phyloP scores from a whole-genome alignment of 1,140 invertebrate species.

The Diplogasteroides magnus region DNA sequence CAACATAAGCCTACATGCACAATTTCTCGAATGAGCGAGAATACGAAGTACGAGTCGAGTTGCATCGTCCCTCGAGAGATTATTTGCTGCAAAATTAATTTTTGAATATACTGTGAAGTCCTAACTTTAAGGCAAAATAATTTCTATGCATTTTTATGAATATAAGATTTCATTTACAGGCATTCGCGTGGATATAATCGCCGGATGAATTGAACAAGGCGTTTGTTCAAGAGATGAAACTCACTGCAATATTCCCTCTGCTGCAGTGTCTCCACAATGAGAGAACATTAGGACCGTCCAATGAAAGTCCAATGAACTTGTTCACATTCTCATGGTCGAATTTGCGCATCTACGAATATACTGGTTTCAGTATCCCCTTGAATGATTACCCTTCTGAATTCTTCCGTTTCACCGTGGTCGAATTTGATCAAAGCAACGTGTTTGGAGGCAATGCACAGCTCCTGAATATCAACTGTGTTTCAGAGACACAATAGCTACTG shows the following conservation, averaged over 20 bases:
- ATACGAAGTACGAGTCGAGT: constrained; percentile 28
- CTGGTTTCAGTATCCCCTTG: constrained; percentile 9
- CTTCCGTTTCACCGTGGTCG: constrained; percentile 35
- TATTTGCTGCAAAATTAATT: too few relatives aligned
- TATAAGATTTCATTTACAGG: too few relatives aligned
- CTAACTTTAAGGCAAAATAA: too few relatives aligned
- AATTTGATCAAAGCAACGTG: not conserved
- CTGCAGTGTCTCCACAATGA: constrained; percentile 14
- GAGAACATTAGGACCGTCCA: constrained; percentile 36
- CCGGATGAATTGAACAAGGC: too few relatives aligned
- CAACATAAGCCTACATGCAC: constrained; percentile 18
- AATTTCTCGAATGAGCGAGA: constrained; percentile 29
- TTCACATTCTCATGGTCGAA: constrained; percentile 47
- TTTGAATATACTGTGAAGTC: too few relatives aligned
- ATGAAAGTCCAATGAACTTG: constrained; percentile 34
- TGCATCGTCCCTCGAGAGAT: not conserved
- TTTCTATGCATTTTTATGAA: not conserved
- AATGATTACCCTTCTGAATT: constrained; percentile 24
- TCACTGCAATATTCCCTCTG: constrained; percentile 15
- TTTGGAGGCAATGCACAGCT: not conserved
- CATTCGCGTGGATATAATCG: too few relatives aligned
- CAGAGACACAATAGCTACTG: too few relatives aligned
- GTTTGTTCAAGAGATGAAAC: too few relatives aligned
- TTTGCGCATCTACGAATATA: not conserved
- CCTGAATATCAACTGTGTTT: not conserved